A percentile compares a stretch with the other conserved stretches of the same genome.
phyloP scores from a whole-genome alignment of 1,140 invertebrate genomes.

The Lordiphosa mommai region DNA sequence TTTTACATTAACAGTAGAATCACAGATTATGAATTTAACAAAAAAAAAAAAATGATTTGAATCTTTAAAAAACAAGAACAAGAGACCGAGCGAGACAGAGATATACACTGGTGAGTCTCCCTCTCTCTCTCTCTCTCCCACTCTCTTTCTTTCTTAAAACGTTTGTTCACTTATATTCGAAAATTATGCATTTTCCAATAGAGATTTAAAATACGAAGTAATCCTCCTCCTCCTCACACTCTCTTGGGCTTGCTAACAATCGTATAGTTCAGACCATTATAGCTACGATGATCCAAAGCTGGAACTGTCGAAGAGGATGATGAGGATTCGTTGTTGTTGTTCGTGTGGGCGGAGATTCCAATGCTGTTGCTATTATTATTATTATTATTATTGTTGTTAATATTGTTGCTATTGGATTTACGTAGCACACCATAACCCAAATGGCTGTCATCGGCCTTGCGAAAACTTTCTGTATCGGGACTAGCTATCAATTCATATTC shows the following conservation, averaged over 20 bases:
- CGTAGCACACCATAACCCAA: conserved; percentile 88
- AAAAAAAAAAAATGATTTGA: conserved; percentile 16
- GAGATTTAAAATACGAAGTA: conserved; percentile 11
- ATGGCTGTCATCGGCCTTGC: conserved; percentile 88
- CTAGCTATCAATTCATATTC: conserved; percentile 75
- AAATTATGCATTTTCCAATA: conserved; percentile 19
- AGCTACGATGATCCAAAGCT: conserved; percentile 83
- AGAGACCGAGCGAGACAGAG: background rate
- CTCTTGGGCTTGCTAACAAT: conserved; percentile 88
- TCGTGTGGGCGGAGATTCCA: background rate
- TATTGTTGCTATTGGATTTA: conserved; percentile 82
- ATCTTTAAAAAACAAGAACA: background rate
- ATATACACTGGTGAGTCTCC: background rate
- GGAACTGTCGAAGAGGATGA: conserved; percentile 2
- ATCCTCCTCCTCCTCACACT: conserved; percentile 8
- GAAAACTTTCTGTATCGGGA: conserved; percentile 82
- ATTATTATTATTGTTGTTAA: conserved; percentile 23
- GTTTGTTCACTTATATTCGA: conserved; percentile 40
- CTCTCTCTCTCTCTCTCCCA: background rate
- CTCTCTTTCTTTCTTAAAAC: background rate
- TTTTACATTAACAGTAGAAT: conserved; percentile 52
- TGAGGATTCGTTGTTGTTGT: background rate
- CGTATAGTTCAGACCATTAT: conserved; percentile 89
- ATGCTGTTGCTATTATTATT: conserved; percentile 27
- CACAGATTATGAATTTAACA: conserved; percentile 54